Evolutionary conservation across 2,797 vertebrate species (phyloP).

Genomic region (Megalops cyprinoides): DNA sequence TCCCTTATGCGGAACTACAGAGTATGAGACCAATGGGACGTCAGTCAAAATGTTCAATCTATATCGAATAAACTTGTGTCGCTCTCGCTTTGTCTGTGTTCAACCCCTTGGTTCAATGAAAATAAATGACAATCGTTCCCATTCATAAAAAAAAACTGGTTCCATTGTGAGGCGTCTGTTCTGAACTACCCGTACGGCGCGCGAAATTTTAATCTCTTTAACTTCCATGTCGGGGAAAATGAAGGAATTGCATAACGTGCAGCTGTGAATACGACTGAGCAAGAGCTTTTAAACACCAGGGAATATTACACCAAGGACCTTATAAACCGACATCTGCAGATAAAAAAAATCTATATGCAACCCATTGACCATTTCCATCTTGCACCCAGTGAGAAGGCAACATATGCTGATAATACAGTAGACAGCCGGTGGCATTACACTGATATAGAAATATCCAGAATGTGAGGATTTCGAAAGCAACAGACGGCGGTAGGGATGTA

Average conservation of each 20-base stretch:
- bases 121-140: background rate
- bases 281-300: background rate
- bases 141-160: constrained; percentile 4
- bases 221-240: background rate
- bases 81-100: background rate
- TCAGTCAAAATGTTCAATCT: background rate
- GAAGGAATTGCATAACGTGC: background rate
- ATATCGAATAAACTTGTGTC: background rate
- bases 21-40: too few species aligned
- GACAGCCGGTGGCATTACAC: background rate
- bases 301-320: background rate
- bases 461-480: too few species aligned
- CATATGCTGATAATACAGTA: too few species aligned
- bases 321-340: background rate
- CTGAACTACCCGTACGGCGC: background rate
- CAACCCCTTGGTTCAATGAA: background rate
- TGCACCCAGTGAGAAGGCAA: background rate
- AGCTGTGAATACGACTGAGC: background rate
- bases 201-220: background rate
- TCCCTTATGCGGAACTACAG: too few species aligned
- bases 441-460: background rate
- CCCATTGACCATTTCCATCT: background rate
- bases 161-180: background rate
- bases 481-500: background rate
- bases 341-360: background rate